phyloP scores from a whole-genome alignment of 2,797 vertebrate species.

The Chrysocyon brachyurus region DNA sequence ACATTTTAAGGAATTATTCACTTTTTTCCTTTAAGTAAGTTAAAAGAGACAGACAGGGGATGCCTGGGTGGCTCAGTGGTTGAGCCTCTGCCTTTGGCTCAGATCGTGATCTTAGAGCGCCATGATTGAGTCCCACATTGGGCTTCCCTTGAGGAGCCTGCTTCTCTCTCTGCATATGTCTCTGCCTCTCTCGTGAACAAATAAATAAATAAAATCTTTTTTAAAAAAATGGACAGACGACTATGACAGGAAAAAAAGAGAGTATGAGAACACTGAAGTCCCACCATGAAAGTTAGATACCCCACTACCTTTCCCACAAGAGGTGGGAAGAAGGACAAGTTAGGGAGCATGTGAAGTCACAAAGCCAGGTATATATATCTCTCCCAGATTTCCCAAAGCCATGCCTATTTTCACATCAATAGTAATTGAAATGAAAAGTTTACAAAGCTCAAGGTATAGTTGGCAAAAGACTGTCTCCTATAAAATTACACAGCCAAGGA shows the following conservation, averaged over 20 bases:
- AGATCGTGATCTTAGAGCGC: no score
- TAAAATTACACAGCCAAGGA: neutral
- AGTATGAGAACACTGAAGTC: neutral
- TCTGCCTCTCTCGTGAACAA: no score
- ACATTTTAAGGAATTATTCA: neutral
- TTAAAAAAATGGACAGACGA: neutral
- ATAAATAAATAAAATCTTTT: no score
- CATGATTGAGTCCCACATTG: no score
- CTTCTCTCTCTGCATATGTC: no score
- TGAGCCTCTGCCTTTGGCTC: no score
- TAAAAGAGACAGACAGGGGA: neutral
- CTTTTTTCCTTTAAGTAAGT: neutral
- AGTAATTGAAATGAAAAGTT: neutral
- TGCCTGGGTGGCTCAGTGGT: no score
- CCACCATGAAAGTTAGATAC: neutral
- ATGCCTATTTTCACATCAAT: neutral
- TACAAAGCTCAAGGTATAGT: neutral
- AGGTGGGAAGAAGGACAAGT: neutral
- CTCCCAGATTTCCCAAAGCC: neutral
- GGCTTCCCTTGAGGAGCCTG: no score
- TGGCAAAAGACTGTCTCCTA: neutral
- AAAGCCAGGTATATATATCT: neutral
- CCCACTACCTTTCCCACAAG: neutral
- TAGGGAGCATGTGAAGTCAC: neutral
- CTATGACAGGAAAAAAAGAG: neutral